Conservation (phyloP, 2,113 vertebrate species). For the Lagopus leucura region DNA sequence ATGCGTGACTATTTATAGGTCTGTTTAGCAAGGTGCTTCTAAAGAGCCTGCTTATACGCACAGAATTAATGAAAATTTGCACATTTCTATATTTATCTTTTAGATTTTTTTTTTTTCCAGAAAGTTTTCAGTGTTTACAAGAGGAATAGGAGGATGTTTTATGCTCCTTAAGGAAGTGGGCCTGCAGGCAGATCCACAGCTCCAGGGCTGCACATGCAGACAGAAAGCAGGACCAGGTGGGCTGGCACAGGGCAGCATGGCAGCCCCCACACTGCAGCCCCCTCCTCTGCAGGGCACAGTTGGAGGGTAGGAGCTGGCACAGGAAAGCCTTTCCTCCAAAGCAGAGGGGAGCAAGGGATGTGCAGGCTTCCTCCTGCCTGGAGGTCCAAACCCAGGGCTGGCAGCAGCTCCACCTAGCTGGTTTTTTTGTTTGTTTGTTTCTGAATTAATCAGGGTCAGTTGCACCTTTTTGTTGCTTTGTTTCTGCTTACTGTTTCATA, state of each 20-base stretch:
- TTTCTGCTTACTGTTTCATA: neutral
- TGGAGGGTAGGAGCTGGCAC: fast-evolving
- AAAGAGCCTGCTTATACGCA: neutral
- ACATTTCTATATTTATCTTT: neutral
- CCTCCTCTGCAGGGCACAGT: neutral
- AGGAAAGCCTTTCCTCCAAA: neutral
- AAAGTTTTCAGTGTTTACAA: neutral
- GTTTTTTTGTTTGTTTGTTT: neutral
- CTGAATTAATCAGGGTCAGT: neutral
- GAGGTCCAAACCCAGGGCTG: too few relatives aligned
- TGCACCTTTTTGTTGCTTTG: neutral
- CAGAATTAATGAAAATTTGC: neutral
- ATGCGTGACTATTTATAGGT: neutral
- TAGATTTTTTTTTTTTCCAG: neutral
- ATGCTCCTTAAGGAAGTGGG: neutral
- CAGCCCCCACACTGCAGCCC: too few relatives aligned
- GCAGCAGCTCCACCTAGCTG: neutral
- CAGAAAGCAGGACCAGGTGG: neutral
- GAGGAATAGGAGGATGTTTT: neutral
- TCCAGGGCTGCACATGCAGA: neutral
- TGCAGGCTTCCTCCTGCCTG: neutral
- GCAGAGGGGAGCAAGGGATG: fast-evolving
- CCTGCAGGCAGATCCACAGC: neutral
- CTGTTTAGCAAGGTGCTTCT: neutral
- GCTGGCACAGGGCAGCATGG: neutral